Evolutionary conservation across 1,140 invertebrate genomes (phyloP), one percentile per base, ranked within the genome.

Genomic region (Parapsyche elsis): DNA sequence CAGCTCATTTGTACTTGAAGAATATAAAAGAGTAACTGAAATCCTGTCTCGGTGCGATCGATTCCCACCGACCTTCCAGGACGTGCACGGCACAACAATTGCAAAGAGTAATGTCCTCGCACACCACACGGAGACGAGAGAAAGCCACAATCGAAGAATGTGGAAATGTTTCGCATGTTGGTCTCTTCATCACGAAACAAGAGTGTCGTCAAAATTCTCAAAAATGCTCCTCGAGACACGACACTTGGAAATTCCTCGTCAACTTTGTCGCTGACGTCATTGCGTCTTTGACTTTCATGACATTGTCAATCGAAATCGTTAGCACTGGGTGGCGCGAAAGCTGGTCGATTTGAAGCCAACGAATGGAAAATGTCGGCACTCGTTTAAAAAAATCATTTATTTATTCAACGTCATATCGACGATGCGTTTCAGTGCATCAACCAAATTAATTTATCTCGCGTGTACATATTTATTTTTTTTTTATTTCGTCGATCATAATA

Each of bases 51-150:
- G 24, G 7, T n/a, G 67, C 14, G 73, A 80, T 80, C 73, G 73
- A 75, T 80, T 80, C 73, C 79, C 73, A 80, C 79, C 79, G 79
- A 80, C 79, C 79, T 80, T 80, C 78, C 59, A 75, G 71, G 73
- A 80, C 79, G 79, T 80, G 79, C 53, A 7, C 57, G 0, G 79
- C 44, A 80, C 46, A 76, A 73, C 79, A 76, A 80, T 74, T 44
- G 71, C 26, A 75, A 64, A 70, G 79, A 75, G 79, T 80, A 80
- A 80, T 49, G 79, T 80, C 79, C 79, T 61, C 79, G 45, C 21
- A 19, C n/a, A n/a, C n/a, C n/a, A n/a, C n/a, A 46, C 45, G 26
- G 26, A 57, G 53, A 75, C 73, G 73, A 75, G 73, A 46, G 73
- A 75, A 75, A 75, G 73, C 44, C 21, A n/a, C 73, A 21, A 26